Conservation (phyloP, 2,113 vertebrate species). For the Poeciliopsis occidentalis region DNA sequence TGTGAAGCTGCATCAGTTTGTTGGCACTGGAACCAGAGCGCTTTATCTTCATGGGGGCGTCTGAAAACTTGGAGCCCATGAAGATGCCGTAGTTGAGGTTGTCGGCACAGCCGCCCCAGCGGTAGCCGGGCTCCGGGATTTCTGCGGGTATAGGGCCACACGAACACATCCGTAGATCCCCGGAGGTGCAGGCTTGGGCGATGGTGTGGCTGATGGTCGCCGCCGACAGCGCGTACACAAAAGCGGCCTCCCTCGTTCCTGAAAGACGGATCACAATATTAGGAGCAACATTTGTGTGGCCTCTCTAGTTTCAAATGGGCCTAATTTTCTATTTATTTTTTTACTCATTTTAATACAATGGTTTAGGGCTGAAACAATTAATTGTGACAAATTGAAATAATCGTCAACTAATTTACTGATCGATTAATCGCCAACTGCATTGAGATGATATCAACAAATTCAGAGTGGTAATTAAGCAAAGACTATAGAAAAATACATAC, state of each 20-base stretch:
- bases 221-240: conserved; percentile 94
- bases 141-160: conserved; percentile 94
- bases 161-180: conserved; percentile 92
- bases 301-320: too few relatives aligned
- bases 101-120: conserved; percentile 98
- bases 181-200: conserved; percentile 93
- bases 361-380: too few relatives aligned
- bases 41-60: conserved; percentile 99
- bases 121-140: conserved; percentile 93
- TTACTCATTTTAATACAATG: too few relatives aligned
- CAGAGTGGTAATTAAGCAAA: too few relatives aligned
- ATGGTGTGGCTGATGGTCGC: conserved; percentile 97
- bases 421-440: too few relatives aligned
- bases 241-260: conserved; percentile 97
- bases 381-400: too few relatives aligned
- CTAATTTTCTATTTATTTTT: too few relatives aligned
- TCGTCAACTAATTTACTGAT: too few relatives aligned
- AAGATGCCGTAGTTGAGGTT: conserved; percentile 96
- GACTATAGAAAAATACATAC: too few relatives aligned
- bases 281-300: neutral
- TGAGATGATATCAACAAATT: too few relatives aligned
- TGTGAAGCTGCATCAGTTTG: conserved; percentile 99
- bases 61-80: conserved; percentile 98
- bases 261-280: conserved; percentile 19
- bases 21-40: conserved; percentile 93